Base-by-base conservation (phyloP, 2,797 vertebrate genomes). In the Hephaestus fuliginosus region DNA sequence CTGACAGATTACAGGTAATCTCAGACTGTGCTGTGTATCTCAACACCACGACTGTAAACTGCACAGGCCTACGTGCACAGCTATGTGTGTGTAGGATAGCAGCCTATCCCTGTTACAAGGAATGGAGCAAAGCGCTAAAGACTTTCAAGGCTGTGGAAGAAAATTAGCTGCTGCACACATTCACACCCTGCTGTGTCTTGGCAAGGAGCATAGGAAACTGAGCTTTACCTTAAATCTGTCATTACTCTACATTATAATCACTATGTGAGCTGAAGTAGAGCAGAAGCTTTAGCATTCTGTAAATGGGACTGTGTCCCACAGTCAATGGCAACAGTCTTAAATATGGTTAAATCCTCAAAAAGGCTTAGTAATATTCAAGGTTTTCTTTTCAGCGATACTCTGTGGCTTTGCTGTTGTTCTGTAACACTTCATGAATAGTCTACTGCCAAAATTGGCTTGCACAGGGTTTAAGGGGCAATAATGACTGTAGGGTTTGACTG, bases 1-100 rank as follows among this genome's bases (percentile, higher is more conserved):
- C 48, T 82, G 67, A 80, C 88, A 89, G 90, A 92, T 93, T 92
- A 92, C 48, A 86, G 84, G 76, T 92, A 89, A 94, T 93, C 92
- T 90, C 66, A 57, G 67, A 83, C 78, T 73, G 70, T 80, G 64
- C 44, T 80, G 68, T 82, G 69, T 73, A 76, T 76, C 28, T 74
- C 53, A 76, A 53, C 46, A 67, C 66, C 48, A 28, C 0, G 17
- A 76, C 77, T 49, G 68, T 87, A 76, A 76, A 88, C 82, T 76
- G 44, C 46, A 48, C 17, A 14, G 48, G 52, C 69, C 66, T 46
- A 33, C 0, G 17, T 81, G 57, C 5, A 72, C 20, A 46, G 9
- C 25, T 14, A 6, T 39, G 1, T 67, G 18, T 78, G 56, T 73
- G 55, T 39, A 57, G 48, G 68, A 33, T 13, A 56, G 57, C 10